Evolutionary conservation across 2,113 vertebrate species (phyloP).

Genomic region (Carlito syrichta): DNA sequence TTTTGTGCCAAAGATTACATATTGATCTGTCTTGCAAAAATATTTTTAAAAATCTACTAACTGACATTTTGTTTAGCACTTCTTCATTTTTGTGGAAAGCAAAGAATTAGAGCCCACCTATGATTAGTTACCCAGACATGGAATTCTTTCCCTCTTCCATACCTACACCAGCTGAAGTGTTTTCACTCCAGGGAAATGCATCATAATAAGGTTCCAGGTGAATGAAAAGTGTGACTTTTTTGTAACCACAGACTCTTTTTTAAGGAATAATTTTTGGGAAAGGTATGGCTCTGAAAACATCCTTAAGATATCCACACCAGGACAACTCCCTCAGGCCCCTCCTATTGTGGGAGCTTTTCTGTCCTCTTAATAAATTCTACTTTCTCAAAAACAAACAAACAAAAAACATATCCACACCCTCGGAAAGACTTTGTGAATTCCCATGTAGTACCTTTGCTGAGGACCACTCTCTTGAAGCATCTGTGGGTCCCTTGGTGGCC

Average conservation of each 20-base stretch:
- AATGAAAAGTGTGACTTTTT: neutral
- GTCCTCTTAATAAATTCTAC: no score
- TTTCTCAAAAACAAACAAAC: no score
- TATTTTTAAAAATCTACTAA: neutral
- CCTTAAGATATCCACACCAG: no score
- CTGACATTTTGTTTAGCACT: neutral
- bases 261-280: neutral
- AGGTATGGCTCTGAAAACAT: neutral
- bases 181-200: neutral
- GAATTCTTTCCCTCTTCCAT: neutral
- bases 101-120: neutral
- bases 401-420: neutral
- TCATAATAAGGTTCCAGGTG: neutral
- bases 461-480: neutral
- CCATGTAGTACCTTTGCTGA: neutral
- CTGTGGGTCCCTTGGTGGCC: neutral
- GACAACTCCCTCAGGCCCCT: no score
- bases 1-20: neutral
- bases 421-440: neutral
- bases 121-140: neutral
- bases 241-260: neutral
- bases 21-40: neutral
- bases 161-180: neutral
- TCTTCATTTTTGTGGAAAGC: neutral
- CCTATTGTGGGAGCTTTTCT: no score